These are phyloP conservation scores for Yponomeuta malinellus DNA, from an alignment of 2,888 invertebrate species.

Conservation along the genomic window DNA sequence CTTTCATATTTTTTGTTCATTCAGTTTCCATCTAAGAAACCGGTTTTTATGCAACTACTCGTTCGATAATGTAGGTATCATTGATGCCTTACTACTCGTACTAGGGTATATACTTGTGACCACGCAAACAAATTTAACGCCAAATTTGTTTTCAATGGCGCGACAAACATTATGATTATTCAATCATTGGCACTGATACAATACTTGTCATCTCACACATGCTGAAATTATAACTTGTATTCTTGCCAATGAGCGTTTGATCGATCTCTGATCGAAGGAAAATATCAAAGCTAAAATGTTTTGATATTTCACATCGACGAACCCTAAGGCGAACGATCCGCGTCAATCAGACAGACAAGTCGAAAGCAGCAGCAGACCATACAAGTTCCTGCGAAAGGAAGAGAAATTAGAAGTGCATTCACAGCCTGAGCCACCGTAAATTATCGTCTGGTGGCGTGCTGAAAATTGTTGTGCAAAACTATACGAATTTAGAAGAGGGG, in stretches of 20 bases:
- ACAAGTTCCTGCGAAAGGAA: slow-evolving; percentile 57
- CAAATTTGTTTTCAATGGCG: slow-evolving; percentile 15
- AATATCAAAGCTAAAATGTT: slow-evolving; percentile 28
- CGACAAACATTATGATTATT: slow-evolving; percentile 41
- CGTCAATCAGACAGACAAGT: slow-evolving; percentile 37
- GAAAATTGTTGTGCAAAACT: slow-evolving; percentile 53
- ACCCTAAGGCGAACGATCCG: slow-evolving; percentile 31
- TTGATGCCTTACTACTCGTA: no score
- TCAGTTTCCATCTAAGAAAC: no score
- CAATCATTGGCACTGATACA: slow-evolving; percentile 58
- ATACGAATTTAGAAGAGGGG: slow-evolving; percentile 52
- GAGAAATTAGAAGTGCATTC: slow-evolving; percentile 47
- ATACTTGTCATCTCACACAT: slow-evolving; percentile 48
- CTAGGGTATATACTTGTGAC: not conserved
- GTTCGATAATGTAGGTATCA: no score
- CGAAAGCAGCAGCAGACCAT: slow-evolving; percentile 46
- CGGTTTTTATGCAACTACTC: no score
- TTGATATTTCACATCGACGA: no score
- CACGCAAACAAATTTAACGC: not conserved
- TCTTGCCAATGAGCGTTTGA: slow-evolving; percentile 61
- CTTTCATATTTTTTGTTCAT: no score
- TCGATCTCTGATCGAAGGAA: slow-evolving; percentile 47
- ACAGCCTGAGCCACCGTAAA: slow-evolving; percentile 58
- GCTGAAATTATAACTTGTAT: slow-evolving; percentile 59
- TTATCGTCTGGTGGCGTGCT: slow-evolving; percentile 65